Conservation (phyloP, 2,797 vertebrate species). For the Gallinago solitaria region DNA sequence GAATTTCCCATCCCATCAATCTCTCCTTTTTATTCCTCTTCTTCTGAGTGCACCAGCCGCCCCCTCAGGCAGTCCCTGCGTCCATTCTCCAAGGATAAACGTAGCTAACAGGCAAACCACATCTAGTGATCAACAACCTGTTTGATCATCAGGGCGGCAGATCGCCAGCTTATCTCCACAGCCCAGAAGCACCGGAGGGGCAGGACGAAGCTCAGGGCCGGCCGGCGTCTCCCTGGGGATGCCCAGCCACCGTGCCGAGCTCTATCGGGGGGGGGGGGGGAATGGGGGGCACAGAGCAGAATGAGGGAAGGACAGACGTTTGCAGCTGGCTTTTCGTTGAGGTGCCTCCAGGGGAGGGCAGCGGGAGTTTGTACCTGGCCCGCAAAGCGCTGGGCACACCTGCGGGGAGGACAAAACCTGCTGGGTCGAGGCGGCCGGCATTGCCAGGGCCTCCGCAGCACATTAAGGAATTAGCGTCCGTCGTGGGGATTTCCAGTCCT, state of each 20-base stretch:
- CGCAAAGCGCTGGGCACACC: not conserved
- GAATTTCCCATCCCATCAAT: not conserved
- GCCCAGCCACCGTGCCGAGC: not conserved
- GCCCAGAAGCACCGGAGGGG: not conserved
- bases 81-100: rapidly evolving
- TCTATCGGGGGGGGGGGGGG: not conserved
- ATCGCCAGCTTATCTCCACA: rapidly evolving
- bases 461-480: not conserved
- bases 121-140: rapidly evolving
- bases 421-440: rapidly evolving
- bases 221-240: not conserved
- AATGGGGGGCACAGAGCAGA: not conserved
- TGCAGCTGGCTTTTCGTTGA: not conserved
- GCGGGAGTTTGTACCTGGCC: not conserved
- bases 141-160: not conserved
- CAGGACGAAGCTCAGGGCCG: not conserved
- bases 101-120: not conserved
- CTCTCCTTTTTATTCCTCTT: not conserved
- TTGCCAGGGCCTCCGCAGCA: no score
- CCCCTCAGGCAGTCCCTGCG: not conserved
- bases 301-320: not conserved
- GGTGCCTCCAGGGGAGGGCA: not conserved
- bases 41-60: not conserved
- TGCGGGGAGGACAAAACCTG: not conserved
- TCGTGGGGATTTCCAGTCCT: not conserved